Evolutionary conservation across 2,797 vertebrate genomes (phyloP).

Genomic region (Sebastes steindachneri): DNA sequence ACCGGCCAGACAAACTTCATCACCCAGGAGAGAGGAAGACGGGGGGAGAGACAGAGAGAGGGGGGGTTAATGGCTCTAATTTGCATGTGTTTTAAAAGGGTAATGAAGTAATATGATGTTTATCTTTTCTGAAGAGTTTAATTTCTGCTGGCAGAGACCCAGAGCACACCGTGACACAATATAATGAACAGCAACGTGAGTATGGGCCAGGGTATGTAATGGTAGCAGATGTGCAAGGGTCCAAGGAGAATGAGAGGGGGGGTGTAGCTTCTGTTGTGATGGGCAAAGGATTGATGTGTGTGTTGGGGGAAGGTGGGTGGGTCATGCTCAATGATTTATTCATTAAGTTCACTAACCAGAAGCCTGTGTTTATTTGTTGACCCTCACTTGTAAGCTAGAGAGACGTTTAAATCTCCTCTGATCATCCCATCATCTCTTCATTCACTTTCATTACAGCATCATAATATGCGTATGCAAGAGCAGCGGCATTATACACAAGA

Average conservation of each 20-base stretch:
- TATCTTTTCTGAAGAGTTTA: constrained; percentile 98
- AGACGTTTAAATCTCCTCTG: constrained; percentile 53
- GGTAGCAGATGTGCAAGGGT: constrained; percentile 89
- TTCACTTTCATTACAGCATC: constrained; percentile 13
- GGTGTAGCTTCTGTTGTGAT: constrained; percentile 75
- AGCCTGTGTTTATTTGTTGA: constrained; percentile 83
- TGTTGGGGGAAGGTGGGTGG: constrained; percentile 31
- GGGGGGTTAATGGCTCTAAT: constrained; percentile 91
- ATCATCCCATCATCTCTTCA: constrained; percentile 41
- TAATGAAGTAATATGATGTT: constrained; percentile 99
- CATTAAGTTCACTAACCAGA: constrained; percentile 89
- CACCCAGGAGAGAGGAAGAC: constrained; percentile 74
- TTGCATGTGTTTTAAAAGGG: constrained; percentile 99
- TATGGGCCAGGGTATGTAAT: constrained; percentile 84
- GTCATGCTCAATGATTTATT: constrained; percentile 89
- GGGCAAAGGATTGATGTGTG: constrained; percentile 74
- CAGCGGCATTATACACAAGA: constrained; percentile 7
- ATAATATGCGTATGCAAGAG: constrained; percentile 5
- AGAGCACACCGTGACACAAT: constrained; percentile 82
- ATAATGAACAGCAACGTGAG: constrained; percentile 86
- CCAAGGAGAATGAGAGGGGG: constrained; percentile 68
- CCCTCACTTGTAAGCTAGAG: constrained; percentile 47
- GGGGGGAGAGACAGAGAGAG: constrained; percentile 45
- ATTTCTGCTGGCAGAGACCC: constrained; percentile 91
- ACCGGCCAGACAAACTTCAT: constrained; percentile 91